Conservation (phyloP, 2,797 vertebrate species). For the Aplochiton taeniatus region DNA sequence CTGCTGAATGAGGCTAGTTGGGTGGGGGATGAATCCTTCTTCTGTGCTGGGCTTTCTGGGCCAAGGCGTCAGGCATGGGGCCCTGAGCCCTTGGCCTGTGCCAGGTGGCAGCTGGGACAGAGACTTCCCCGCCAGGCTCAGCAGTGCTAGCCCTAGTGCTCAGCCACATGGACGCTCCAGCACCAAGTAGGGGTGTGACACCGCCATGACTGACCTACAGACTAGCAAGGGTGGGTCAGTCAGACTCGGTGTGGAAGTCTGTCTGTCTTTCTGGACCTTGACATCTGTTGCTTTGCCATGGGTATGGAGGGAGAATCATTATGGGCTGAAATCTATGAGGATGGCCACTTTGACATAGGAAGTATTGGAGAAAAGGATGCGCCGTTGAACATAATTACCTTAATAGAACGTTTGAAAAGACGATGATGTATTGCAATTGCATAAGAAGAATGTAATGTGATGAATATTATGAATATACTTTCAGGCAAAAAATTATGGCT, state of each 20-base stretch:
- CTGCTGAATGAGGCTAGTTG: constrained; percentile 72
- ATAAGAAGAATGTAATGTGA: too few relatives aligned
- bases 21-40: constrained; percentile 72
- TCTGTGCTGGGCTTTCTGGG: constrained; percentile 71
- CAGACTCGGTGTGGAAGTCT: constrained; percentile 23
- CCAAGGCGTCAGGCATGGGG: constrained; percentile 65
- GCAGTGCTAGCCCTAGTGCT: constrained; percentile 56
- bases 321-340: too few relatives aligned
- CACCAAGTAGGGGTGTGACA: constrained; percentile 38
- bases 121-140: constrained; percentile 56
- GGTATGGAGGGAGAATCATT: too few relatives aligned
- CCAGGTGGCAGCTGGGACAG: constrained; percentile 83
- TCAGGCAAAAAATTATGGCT: too few relatives aligned
- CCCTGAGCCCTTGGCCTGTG: constrained; percentile 64
- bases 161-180: constrained; percentile 44
- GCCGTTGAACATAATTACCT: too few relatives aligned
- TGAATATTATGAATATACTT: too few relatives aligned
- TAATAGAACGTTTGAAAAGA: too few relatives aligned
- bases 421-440: too few relatives aligned
- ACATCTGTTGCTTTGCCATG: background rate
- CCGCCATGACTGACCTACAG: constrained; percentile 56
- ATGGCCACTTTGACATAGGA: too few relatives aligned
- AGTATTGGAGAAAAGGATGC: too few relatives aligned
- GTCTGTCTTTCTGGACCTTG: constrained; percentile 8
- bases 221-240: constrained; percentile 27